phyloP scores from a whole-genome alignment of 2,797 vertebrate genomes.

The Periparus ater region DNA sequence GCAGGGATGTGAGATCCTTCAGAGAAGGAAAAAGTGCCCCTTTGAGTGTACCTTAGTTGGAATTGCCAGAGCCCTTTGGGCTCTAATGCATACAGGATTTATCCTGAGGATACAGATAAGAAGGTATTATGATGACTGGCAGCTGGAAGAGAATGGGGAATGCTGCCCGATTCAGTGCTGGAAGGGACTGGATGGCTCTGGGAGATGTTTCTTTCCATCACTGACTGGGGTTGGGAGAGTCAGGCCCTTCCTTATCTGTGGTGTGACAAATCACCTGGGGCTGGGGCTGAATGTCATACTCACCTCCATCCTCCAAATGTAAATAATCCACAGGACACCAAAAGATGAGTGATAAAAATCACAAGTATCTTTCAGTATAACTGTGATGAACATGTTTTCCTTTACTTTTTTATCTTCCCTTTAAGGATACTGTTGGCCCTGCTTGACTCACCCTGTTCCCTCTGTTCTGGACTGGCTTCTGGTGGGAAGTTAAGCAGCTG shows the following conservation, averaged over 20 bases:
- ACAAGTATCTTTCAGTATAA: neutral
- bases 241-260: neutral
- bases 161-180: neutral
- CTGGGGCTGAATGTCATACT: neutral
- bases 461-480: neutral
- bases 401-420: neutral
- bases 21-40: neutral
- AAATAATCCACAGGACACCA: neutral
- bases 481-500: slow-evolving; percentile 48
- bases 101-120: neutral
- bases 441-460: neutral
- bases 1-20: neutral
- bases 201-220: neutral
- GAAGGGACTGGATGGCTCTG: neutral
- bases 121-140: neutral
- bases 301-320: neutral
- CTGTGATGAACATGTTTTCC: neutral
- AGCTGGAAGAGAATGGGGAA: neutral
- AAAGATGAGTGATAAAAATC: neutral
- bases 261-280: neutral
- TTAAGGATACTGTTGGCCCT: neutral
- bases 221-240: neutral
- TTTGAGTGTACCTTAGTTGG: neutral
- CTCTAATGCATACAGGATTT: neutral
- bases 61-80: neutral